These are phyloP conservation scores for Rhagium mordax DNA, from an alignment of 2,888 invertebrate species.

Conservation along the genomic window DNA sequence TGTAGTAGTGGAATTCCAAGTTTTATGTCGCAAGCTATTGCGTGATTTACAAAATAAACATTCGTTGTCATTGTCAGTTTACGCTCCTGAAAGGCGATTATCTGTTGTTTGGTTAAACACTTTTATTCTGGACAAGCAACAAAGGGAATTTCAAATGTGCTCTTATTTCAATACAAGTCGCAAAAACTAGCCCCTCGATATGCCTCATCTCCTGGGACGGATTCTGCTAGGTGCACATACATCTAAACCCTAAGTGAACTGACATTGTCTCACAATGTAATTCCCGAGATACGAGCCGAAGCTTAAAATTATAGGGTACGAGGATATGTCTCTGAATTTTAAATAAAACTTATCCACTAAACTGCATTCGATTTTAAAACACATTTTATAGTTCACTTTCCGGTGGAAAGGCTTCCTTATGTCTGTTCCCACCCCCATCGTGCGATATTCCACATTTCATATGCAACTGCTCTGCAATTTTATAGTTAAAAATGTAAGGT, in stretches of 20 bases:
- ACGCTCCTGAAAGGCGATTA: too few species aligned
- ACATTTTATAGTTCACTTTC: slow-evolving; percentile 9
- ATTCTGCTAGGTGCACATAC: slow-evolving; percentile 3
- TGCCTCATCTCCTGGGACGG: background rate
- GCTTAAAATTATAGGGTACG: slow-evolving; percentile 7
- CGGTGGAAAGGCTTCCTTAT: background rate
- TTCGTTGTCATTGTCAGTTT: too few species aligned
- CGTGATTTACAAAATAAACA: too few species aligned
- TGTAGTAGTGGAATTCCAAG: too few species aligned
- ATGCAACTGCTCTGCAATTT: slow-evolving; percentile 5
- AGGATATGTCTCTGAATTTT: slow-evolving; percentile 7
- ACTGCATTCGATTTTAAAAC: slow-evolving; percentile 10
- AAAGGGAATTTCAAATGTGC: background rate
- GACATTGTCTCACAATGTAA: slow-evolving; percentile 24
- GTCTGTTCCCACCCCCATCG: background rate
- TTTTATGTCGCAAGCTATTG: too few species aligned
- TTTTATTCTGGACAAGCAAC: too few species aligned
- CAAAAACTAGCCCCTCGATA: background rate
- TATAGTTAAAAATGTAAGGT: background rate
- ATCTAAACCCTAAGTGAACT: slow-evolving; percentile 1
- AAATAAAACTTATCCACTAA: slow-evolving; percentile 4
- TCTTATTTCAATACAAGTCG: background rate
- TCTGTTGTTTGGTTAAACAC: too few species aligned
- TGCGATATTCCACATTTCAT: background rate
- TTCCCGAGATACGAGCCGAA: slow-evolving; percentile 5